Evolutionary conservation across 1,140 invertebrate genomes (phyloP).

Genomic region (Anagrus nilaparvatae): DNA sequence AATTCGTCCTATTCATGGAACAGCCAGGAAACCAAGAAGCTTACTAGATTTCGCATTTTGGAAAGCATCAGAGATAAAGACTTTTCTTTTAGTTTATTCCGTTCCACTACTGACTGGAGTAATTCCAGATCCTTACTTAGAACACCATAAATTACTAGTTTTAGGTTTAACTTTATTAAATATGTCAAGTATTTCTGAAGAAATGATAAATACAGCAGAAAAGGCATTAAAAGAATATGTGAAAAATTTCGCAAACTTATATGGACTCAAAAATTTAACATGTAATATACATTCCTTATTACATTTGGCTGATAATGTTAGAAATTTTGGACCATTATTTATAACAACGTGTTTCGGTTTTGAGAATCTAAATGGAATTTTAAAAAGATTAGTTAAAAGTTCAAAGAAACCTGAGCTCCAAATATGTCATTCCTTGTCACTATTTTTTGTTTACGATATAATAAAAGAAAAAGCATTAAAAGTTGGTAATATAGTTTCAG

Average conservation of each 20-base stretch:
- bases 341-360: slow-evolving; percentile 14
- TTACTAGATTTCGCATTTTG: slow-evolving; percentile 15
- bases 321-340: slow-evolving; percentile 12
- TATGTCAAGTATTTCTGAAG: not conserved
- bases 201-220: slow-evolving; percentile 1
- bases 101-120: slow-evolving; percentile 14
- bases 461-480: slow-evolving; percentile 3
- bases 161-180: slow-evolving; percentile 4
- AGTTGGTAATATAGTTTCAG: not conserved
- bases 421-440: not conserved
- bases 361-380: slow-evolving; percentile 16
- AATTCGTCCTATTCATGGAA: slow-evolving; percentile 11
- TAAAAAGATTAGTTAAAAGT: slow-evolving; percentile 9
- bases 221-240: slow-evolving; percentile 7
- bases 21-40: slow-evolving; percentile 13
- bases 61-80: slow-evolving; percentile 21
- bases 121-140: slow-evolving; percentile 11
- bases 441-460: not conserved
- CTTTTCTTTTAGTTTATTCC: slow-evolving; percentile 14
- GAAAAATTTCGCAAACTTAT: slow-evolving; percentile 7
- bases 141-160: slow-evolving; percentile 16
- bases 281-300: slow-evolving; percentile 13
- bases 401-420: slow-evolving; percentile 3
- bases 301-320: slow-evolving; percentile 11
- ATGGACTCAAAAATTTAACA: slow-evolving; percentile 3